Conservation (phyloP, 2,797 vertebrate species). For the Lepus oiostolus region DNA sequence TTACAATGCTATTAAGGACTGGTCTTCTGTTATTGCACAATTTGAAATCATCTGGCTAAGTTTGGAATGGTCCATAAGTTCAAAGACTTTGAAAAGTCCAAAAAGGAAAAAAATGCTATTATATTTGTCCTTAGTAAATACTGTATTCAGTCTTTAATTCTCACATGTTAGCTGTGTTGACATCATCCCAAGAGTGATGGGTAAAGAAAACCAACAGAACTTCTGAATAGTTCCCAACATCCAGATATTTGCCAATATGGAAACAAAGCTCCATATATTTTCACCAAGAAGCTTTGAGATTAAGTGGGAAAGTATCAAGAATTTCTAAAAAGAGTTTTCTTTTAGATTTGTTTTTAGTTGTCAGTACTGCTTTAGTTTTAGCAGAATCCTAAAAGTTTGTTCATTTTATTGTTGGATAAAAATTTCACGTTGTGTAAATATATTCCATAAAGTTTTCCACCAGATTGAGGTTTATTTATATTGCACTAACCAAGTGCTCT, state of each 20-base stretch:
- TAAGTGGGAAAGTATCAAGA: neutral
- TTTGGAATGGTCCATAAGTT: neutral
- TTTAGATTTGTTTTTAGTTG: neutral
- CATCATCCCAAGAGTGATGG: neutral
- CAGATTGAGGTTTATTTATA: neutral
- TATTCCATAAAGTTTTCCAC: neutral
- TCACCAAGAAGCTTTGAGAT: slow-evolving; percentile 5
- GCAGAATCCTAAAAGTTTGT: neutral
- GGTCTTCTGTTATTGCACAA: neutral
- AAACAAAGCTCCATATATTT: slow-evolving; percentile 18
- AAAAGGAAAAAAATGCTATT: neutral
- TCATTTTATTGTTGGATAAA: neutral
- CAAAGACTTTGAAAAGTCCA: neutral
- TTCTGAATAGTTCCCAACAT: slow-evolving; percentile 5
- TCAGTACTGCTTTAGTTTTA: neutral
- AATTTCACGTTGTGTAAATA: neutral
- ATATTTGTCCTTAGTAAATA: neutral
- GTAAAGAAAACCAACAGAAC: slow-evolving; percentile 27
- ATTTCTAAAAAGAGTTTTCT: neutral
- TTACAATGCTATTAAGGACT: neutral
- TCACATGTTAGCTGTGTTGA: neutral
- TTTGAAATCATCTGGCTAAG: slow-evolving; percentile 1
- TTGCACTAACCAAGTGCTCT: neutral
- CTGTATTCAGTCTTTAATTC: neutral
- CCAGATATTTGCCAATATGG: neutral